A percentile compares a stretch with the other conserved stretches of the same genome.
Conservation (phyloP, 2,797 vertebrate genomes). For the Peromyscus melanophrys region DNA sequence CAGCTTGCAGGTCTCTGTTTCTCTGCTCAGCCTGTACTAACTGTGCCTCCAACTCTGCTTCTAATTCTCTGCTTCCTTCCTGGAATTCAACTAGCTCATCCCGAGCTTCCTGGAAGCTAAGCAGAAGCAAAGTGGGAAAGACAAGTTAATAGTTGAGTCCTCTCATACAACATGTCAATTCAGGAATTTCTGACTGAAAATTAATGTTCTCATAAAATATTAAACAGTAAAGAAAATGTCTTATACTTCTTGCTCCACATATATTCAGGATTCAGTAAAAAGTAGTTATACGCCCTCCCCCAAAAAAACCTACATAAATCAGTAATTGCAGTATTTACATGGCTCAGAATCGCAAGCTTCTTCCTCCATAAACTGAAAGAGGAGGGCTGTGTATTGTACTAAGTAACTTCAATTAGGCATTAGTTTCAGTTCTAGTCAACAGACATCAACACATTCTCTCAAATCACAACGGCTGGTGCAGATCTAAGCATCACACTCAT, state of each 20-base stretch:
- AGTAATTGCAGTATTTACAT: not conserved
- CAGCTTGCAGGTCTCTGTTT: constrained; percentile 96
- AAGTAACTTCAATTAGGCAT: constrained; percentile 1
- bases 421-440: not conserved
- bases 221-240: constrained; percentile 14
- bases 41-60: constrained; percentile 98
- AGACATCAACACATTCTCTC: constrained; percentile 5
- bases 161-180: not conserved
- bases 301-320: not conserved
- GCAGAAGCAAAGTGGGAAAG: constrained; percentile 71
- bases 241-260: constrained; percentile 1
- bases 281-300: not conserved
- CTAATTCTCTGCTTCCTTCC: constrained; percentile 98
- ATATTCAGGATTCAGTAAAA: constrained; percentile 36
- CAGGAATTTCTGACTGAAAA: not conserved
- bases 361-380: not conserved
- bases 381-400: not conserved
- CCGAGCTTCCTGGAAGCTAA: constrained; percentile 96
- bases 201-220: constrained; percentile 4
- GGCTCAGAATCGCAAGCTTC: not conserved
- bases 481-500: not conserved
- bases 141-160: constrained; percentile 1
- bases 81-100: constrained; percentile 99
- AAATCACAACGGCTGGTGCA: not conserved
- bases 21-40: constrained; percentile 96